Evolutionary conservation across 92 coral and sea anemone genomes (phyloP).

Genomic region (Zoanthus sansibaricus): DNA sequence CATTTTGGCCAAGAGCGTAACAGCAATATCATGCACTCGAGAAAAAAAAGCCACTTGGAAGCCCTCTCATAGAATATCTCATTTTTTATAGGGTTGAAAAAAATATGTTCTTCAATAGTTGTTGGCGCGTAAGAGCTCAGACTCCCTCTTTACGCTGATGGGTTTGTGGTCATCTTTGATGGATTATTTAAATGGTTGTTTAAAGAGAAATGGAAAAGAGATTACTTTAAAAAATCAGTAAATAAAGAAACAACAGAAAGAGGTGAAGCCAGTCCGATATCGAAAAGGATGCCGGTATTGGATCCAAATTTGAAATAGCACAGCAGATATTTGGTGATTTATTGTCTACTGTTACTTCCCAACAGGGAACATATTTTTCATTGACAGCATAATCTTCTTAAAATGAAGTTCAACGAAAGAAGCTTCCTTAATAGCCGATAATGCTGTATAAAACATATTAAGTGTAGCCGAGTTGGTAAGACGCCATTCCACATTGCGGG

Average conservation of each 20-base stretch:
- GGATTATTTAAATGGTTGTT: background rate
- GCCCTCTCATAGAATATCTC: background rate
- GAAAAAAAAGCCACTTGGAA: background rate
- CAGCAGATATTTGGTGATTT: background rate
- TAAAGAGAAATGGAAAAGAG: constrained; percentile 21
- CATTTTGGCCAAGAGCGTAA: background rate
- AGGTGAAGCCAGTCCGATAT: background rate
- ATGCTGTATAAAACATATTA: no score
- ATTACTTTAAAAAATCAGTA: background rate
- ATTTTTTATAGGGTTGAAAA: background rate
- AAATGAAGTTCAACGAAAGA: no score
- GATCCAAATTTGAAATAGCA: background rate
- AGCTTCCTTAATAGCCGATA: no score
- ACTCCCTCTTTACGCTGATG: constrained; percentile 31
- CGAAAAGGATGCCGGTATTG: constrained; percentile 22
- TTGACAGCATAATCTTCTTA: no score
- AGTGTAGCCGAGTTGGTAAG: no score
- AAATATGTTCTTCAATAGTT: constrained; percentile 5
- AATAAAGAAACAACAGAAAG: background rate
- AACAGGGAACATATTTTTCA: no score
- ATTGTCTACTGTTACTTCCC: background rate
- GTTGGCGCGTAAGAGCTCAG: constrained; percentile 28
- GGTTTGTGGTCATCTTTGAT: background rate
- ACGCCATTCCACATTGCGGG: no score
- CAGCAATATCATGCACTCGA: background rate